phyloP scores from a whole-genome alignment of 2,797 vertebrate genomes.

The Delichon dasypus region DNA sequence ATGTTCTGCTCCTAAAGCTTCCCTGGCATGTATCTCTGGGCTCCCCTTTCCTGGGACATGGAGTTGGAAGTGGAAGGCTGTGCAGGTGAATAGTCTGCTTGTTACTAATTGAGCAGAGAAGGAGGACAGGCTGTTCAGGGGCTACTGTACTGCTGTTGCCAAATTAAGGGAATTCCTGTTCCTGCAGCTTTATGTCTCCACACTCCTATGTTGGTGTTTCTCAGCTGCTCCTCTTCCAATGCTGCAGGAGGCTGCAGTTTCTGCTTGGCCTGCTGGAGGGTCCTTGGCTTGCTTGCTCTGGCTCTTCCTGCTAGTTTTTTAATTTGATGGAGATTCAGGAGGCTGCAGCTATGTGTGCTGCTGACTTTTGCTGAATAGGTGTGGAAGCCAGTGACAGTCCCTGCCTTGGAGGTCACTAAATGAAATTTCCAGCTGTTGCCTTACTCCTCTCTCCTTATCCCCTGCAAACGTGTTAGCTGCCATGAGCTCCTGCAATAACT shows the following conservation, averaged over 20 bases:
- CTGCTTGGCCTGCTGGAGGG: not conserved
- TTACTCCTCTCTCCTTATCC: not conserved
- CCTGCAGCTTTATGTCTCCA: not conserved
- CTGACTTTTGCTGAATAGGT: not conserved
- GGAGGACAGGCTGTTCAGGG: not conserved
- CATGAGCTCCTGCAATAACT: not conserved
- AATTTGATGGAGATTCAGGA: not conserved
- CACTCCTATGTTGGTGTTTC: not conserved
- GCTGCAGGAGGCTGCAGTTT: not conserved
- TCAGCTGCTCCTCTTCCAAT: not conserved
- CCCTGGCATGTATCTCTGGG: not conserved
- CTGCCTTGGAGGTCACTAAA: not conserved
- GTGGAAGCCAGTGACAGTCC: not conserved
- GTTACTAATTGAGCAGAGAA: not conserved
- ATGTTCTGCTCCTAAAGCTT: not conserved
- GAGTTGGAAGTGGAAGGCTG: not conserved
- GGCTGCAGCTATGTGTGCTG: not conserved
- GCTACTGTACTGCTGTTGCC: not conserved
- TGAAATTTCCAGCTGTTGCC: not conserved
- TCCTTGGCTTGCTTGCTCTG: not conserved
- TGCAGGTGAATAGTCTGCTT: not conserved
- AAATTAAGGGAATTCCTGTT: not conserved
- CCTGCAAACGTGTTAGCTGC: not conserved
- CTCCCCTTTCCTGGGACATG: not conserved
- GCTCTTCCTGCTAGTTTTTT: not conserved